Percentiles rank a stretch among this genome's conserved stretches.
Conservation (phyloP, 2,888 invertebrate genomes). For the Stramonita haemastoma region DNA sequence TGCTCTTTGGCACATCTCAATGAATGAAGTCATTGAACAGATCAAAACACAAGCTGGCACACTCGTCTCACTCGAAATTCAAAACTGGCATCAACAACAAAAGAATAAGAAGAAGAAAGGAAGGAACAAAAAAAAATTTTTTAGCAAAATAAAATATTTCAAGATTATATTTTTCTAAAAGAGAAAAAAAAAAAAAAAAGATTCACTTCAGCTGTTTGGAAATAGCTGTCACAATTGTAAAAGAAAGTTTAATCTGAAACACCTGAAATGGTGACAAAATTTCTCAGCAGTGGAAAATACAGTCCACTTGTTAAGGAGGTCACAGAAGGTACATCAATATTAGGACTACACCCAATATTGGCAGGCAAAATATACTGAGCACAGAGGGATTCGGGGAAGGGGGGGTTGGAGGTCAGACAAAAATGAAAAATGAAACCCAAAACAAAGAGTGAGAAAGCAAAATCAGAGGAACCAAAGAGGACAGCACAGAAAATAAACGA, state of each 20-base stretch:
- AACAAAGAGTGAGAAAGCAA: background rate
- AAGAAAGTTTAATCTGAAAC: too few relatives aligned
- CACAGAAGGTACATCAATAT: background rate
- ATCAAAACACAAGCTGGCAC: background rate
- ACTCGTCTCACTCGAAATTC: background rate
- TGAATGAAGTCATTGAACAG: background rate
- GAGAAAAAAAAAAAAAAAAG: background rate
- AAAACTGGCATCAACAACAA: background rate
- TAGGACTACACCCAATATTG: constrained; percentile 26
- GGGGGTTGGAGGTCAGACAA: background rate
- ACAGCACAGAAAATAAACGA: too few relatives aligned
- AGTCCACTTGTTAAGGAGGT: background rate
- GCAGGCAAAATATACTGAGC: constrained; percentile 33
- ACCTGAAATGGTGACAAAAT: background rate
- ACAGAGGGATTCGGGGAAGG: constrained; percentile 25
- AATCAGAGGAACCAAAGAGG: background rate
- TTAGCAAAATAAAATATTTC: background rate
- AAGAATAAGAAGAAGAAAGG: background rate
- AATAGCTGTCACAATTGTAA: background rate
- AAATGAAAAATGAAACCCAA: background rate
- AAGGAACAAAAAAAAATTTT: background rate
- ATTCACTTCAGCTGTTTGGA: background rate
- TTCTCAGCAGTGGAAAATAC: background rate
- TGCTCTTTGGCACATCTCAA: background rate
- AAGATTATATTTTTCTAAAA: background rate